These are phyloP conservation scores for Charaxes varanes DNA, from an alignment of 1,140 invertebrate genomes.

Conservation along the genomic window DNA sequence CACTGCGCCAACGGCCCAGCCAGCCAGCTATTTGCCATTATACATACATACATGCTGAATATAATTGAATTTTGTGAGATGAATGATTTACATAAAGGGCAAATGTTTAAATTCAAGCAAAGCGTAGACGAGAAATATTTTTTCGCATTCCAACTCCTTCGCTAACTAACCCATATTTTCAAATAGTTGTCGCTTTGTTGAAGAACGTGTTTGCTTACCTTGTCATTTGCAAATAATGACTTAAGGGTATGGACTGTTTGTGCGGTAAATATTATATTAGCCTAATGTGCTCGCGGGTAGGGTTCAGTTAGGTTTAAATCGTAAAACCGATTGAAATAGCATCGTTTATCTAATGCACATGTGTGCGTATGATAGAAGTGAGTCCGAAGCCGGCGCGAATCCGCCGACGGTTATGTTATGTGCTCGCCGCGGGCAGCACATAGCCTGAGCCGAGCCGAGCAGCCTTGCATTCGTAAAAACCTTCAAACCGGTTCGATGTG, in stretches of 20 bases:
- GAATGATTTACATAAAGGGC: too few relatives aligned
- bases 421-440: constrained; percentile 56
- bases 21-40: too few relatives aligned
- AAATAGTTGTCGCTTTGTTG: constrained; percentile 41
- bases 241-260: constrained; percentile 38
- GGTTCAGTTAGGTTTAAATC: constrained; percentile 60
- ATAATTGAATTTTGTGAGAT: too few relatives aligned
- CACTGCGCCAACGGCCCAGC: too few relatives aligned
- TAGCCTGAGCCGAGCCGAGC: constrained; percentile 47
- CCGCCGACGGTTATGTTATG: constrained; percentile 59
- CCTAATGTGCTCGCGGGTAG: constrained; percentile 40
- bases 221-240: constrained; percentile 48
- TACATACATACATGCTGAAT: too few relatives aligned
- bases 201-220: constrained; percentile 44
- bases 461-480: constrained; percentile 74
- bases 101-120: too few relatives aligned
- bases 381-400: constrained; percentile 63
- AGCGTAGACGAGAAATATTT: too few relatives aligned
- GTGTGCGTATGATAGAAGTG: constrained; percentile 45
- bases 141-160: too few relatives aligned
- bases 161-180: constrained; percentile 34
- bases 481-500: constrained; percentile 69
- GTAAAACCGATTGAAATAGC: constrained; percentile 38
- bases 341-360: constrained; percentile 31
- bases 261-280: constrained; percentile 56